Evolutionary conservation across 1,140 invertebrate genomes (phyloP), one percentile per base, ranked within the genome.

Genomic region (Bombus difficillimus): DNA sequence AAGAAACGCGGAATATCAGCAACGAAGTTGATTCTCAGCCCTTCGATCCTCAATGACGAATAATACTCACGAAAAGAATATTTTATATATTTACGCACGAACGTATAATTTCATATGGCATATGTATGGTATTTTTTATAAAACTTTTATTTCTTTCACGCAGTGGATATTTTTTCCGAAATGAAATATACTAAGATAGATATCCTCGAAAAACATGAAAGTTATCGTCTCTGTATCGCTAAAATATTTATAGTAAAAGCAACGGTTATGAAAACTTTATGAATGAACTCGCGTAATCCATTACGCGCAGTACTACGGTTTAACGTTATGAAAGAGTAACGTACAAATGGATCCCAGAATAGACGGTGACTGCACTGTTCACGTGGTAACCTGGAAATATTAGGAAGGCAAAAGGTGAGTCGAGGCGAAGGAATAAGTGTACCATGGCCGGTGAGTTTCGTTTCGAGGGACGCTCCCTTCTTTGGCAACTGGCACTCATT

Each of bases 401-500:
- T 84, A 62, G 59, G 69, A 39, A 53, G 71, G 25, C 34, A 71
- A 74, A 68, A 59, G 75, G 28, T 64, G 83, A 78, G 78, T 83
- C 86, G 81, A 86, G 90, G 89, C 84, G 37, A 86, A 81, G 85
- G 88, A 89, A 93, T 85, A 94, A 93, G 93, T 94, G 87, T 93
- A 93, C 93, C 93, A 94, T 93, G 93, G 93, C 83, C 93, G 88
- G 83, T 92, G 80, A 87, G 93, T 94, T 94, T 93, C 78, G 82
- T 78, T 62, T 62, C 75, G 88, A 92, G 90, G 85, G 88, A 86
- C 89, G 90, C 89, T 92, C 92, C 92, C 92, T 92, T 93, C 87
- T 90, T 92, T 85, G 88, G 89, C 81, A 86, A 88, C 86, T 81
- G 87, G 78, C 81, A 91, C 87, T 92, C 86, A 88, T 91, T 93